Evolutionary conservation across 2,888 invertebrate genomes (phyloP), one percentile per base, ranked within the genome.

Genomic region (Yponomeuta malinellus): DNA sequence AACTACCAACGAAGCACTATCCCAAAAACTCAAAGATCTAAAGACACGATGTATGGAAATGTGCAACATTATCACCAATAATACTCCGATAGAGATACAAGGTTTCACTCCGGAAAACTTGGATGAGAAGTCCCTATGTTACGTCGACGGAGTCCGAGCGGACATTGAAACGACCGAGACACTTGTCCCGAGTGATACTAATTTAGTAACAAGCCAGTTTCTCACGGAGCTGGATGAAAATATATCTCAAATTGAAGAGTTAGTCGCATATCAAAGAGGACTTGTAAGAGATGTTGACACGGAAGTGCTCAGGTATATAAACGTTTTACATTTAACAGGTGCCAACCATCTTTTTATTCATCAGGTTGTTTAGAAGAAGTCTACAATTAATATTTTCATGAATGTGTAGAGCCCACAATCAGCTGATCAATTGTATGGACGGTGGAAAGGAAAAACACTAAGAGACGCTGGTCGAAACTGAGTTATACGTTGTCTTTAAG

Each of bases 271-370:
- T 73, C 86, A 83, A 2, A 80, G 74, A 72, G 88, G 87, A 2
- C 76, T 77, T n/a, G 82, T 89, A 68, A 77, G 76, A 74, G 91
- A 92, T 74, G 75, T 85, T 33, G 83, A 88, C 71, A 74, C 75
- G 52, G 89, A 92, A 76, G 89, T 87, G 72, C 79, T 79, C 72
- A 88, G 88, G 92, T 92, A 74, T 73, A 76, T 75, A 48, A 29
- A 48, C 43, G 59, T 59, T 59, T 59, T 59, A 15, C 3, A 15
- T 59, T 12, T 15, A 12, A 59, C 52, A 5, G 52, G 10, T 15
- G 15, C 52, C 15, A 15, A 15, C 43, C 5, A 43, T 43, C 43
- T 43, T 43, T 43, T 43, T 8, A 8, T 43, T 43, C 43, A 43
- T 43, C 9, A 8, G 43, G 5, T 43, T 43, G 1, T 43, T 43